Base-by-base conservation (phyloP, 2,888 invertebrate genomes). In the Ariolimax columbianus region DNA sequence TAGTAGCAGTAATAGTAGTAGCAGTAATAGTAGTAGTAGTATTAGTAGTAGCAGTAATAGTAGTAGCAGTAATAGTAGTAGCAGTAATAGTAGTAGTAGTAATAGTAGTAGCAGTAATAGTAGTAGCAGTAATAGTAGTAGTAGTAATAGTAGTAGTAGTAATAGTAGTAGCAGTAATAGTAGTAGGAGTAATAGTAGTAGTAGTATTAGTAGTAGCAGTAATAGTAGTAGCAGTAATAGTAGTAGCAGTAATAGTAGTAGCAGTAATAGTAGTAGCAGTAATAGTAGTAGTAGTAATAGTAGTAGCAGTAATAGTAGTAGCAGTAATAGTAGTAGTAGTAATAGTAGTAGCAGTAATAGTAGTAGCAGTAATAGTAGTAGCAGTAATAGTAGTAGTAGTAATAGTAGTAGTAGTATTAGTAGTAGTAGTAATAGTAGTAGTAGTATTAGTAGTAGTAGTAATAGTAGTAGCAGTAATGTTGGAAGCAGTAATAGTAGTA, bases 161-260 rank as follows among this genome's bases (percentile, higher is more conserved):
- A 83, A 75, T 59, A 77, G 83, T 75, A 83, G 83, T n/a, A n/a
- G n/a, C n/a, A n/a, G n/a, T n/a, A n/a, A n/a, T n/a, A n/a, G n/a
- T n/a, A n/a, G n/a, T n/a, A n/a, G n/a, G n/a, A n/a, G n/a, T n/a
- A n/a, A n/a, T n/a, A n/a, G n/a, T n/a, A n/a, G n/a, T n/a, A n/a
- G n/a, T n/a, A n/a, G n/a, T n/a, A n/a, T n/a, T n/a, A n/a, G n/a
- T n/a, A n/a, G n/a, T n/a, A n/a, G n/a, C 59, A 17, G 75, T 83
- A 77, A 75, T 55, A 83, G 77, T 83, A 83, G 83, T 77, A 83
- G 75, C 75, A 82, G 73, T 47, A 82, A 43, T 40, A 82, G 82
- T 68, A 30, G 40, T 86, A 84, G 75, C 81, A 84, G 84, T 86
- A 81, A 75, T 81, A 85, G 80, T 84, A 85, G 84, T 63, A 63